These are phyloP conservation scores for Amphiura filiformis DNA, from an alignment of 35 echinoderm and acorn worm genomes.

Conservation along the genomic window DNA sequence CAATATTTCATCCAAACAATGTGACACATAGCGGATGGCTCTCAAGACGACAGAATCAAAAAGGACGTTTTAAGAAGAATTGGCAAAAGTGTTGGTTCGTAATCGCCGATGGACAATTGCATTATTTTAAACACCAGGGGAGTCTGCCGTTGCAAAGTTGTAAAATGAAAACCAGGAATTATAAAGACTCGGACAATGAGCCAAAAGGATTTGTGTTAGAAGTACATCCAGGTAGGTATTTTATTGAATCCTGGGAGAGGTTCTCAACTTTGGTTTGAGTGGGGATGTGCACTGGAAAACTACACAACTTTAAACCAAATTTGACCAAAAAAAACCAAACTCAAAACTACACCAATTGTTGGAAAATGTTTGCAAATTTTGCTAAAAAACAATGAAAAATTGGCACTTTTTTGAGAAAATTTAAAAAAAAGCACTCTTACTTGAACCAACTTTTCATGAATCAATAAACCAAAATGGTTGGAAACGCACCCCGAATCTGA, in stretches of 20 bases:
- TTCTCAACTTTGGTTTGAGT: no score
- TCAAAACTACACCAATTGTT: not conserved
- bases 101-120: slow-evolving; percentile 67
- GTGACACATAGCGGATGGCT: slow-evolving; percentile 4
- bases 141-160: slow-evolving; percentile 73
- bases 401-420: no score
- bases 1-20: not conserved
- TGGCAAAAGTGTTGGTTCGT: slow-evolving; percentile 91
- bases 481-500: no score
- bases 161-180: slow-evolving; percentile 60
- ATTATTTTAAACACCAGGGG: slow-evolving; percentile 80
- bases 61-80: slow-evolving; percentile 33
- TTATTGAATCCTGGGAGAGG: not conserved
- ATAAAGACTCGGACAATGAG: slow-evolving; percentile 66
- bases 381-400: no score
- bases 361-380: no score
- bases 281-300: not conserved
- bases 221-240: slow-evolving; percentile 68
- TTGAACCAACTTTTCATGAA: no score
- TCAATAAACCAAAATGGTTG: no score
- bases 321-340: no score
- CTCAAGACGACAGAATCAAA: not conserved
- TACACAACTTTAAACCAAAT: not conserved
- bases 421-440: no score
- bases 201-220: slow-evolving; percentile 79